These are phyloP conservation scores for Cheilosia vulpina DNA, from an alignment of 2,888 invertebrate species.

Conservation along the genomic window DNA sequence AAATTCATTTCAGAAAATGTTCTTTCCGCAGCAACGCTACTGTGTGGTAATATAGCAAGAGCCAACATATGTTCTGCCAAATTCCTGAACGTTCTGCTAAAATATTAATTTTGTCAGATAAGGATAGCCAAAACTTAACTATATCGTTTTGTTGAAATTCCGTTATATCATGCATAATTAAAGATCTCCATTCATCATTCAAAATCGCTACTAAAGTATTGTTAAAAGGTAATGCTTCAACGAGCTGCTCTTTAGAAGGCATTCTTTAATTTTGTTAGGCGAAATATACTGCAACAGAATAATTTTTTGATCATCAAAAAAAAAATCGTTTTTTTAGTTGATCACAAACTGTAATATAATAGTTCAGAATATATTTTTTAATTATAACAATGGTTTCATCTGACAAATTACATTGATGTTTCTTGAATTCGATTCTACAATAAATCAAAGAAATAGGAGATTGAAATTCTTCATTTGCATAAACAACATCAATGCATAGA, in stretches of 20 bases:
- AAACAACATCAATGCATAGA: slow-evolving; percentile 10
- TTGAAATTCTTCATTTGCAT: slow-evolving; percentile 22
- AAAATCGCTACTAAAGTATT: slow-evolving; percentile 8
- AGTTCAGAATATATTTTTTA: slow-evolving; percentile 36
- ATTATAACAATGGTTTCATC: slow-evolving; percentile 22
- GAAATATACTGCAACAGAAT: slow-evolving; percentile 31
- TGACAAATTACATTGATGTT: slow-evolving; percentile 21
- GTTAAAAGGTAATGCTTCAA: slow-evolving; percentile 30
- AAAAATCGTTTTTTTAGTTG: slow-evolving; percentile 29
- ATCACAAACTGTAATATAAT: slow-evolving; percentile 33
- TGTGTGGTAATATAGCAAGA: not conserved
- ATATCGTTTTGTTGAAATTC: slow-evolving; percentile 12
- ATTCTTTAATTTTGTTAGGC: slow-evolving; percentile 29
- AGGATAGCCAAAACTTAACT: slow-evolving; percentile 15
- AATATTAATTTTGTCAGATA: slow-evolving; percentile 1
- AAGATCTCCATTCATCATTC: slow-evolving; percentile 40
- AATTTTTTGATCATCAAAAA: slow-evolving; percentile 20
- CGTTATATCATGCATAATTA: not conserved
- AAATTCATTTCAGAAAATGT: slow-evolving; percentile 17
- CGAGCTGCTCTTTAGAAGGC: slow-evolving; percentile 5
- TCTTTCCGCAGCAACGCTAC: no score
- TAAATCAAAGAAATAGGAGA: slow-evolving; percentile 18
- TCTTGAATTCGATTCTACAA: slow-evolving; percentile 52
- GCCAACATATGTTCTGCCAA: slow-evolving; percentile 14
- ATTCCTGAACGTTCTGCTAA: slow-evolving; percentile 6